Conservation (phyloP, 30 jellyfish, hydroid and myxozoan species). For the Aurelia sp. region DNA sequence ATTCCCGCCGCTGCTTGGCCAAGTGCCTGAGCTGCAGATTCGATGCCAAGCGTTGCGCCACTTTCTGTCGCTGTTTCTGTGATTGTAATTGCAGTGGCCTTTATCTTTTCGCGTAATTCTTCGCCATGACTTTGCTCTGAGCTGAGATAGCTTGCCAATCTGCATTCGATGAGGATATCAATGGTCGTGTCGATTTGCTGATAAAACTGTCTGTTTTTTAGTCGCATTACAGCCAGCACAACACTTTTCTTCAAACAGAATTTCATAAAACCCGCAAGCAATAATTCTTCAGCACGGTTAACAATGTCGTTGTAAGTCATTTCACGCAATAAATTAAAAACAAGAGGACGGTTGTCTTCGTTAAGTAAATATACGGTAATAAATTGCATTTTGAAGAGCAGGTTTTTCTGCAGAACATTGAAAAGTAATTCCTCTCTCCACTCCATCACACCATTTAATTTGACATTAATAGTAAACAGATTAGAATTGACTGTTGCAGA, state of each 20-base stretch:
- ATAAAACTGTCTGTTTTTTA: background rate
- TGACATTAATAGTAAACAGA: background rate
- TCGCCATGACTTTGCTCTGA: conserved; percentile 19
- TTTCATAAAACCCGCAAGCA: background rate
- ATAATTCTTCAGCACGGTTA: background rate
- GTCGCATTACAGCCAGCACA: background rate
- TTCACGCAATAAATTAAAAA: background rate
- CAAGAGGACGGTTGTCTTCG: background rate
- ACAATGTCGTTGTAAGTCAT: conserved; percentile 4
- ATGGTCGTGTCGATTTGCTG: conserved; percentile 26
- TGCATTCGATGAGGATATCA: conserved; percentile 42
- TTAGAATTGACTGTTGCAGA: background rate
- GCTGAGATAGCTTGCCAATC: conserved; percentile 43
- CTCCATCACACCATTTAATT: background rate
- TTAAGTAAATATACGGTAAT: background rate
- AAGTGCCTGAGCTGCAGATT: conserved; percentile 95
- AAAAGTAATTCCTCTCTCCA: background rate
- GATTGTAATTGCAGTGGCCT: conserved; percentile 82
- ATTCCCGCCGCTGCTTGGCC: conserved; percentile 97
- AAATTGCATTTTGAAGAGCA: background rate
- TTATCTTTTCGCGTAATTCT: conserved; percentile 67
- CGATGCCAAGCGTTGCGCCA: conserved; percentile 97
- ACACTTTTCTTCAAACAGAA: background rate
- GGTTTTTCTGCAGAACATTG: background rate
- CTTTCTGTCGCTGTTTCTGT: conserved; percentile 96